These are phyloP conservation scores for Drosophila suboccidentalis DNA, from an alignment of 2,888 invertebrate genomes.

Conservation along the genomic window DNA sequence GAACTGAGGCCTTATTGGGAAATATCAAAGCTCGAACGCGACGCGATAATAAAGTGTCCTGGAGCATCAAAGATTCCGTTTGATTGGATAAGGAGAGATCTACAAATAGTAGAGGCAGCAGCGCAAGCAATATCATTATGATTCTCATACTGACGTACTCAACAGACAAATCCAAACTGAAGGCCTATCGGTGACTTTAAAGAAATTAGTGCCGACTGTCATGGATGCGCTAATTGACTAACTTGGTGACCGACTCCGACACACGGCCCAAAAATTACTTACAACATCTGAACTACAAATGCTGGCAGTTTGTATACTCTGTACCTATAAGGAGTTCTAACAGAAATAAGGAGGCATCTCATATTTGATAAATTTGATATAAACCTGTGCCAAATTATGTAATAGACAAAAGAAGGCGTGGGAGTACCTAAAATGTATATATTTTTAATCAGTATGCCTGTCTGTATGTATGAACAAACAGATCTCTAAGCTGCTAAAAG, in stretches of 20 bases:
- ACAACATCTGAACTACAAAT: conserved; percentile 1
- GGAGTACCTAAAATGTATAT: too few species aligned
- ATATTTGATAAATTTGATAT: too few species aligned
- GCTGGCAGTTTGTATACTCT: not conserved
- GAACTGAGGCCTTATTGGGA: conserved; percentile 63
- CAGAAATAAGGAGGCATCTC: too few species aligned
- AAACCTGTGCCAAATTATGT: too few species aligned
- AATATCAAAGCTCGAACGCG: conserved; percentile 70
- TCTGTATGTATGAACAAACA: too few species aligned
- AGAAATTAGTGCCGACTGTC: conserved; percentile 17
- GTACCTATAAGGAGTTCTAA: not conserved
- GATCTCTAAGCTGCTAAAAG: too few species aligned
- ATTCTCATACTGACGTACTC: conserved; percentile 23
- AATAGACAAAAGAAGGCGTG: too few species aligned
- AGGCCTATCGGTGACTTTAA: conserved; percentile 6
- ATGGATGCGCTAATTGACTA: conserved; percentile 42
- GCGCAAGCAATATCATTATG: not conserved
- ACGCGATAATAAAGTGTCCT: conserved; percentile 55
- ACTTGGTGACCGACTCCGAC: conserved; percentile 16
- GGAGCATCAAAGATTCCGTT: conserved; percentile 4
- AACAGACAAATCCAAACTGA: conserved; percentile 27
- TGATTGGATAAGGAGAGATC: conserved; percentile 7
- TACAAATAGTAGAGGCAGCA: not conserved
- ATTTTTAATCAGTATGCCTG: too few species aligned
- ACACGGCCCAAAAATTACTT: conserved; percentile 12